Percentiles rank a stretch among this genome's conserved stretches.
Evolutionary conservation across 2,888 invertebrate genomes (phyloP).

Genomic region (Eremobia ochroleuca): DNA sequence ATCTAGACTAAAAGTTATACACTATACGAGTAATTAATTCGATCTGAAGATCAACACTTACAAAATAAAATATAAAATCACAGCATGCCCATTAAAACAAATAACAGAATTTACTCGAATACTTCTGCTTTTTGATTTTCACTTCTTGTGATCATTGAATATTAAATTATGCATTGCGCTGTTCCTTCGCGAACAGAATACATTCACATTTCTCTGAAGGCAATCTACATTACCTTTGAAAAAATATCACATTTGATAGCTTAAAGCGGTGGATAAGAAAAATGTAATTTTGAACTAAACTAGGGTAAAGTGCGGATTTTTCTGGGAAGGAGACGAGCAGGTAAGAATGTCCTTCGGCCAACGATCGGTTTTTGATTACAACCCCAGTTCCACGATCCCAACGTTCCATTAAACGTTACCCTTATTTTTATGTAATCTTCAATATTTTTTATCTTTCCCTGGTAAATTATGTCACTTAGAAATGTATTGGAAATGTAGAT

Average conservation of each 20-base stretch:
- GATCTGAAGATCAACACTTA: background rate
- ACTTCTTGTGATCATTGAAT: conserved; percentile 51
- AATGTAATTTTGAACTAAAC: conserved; percentile 28
- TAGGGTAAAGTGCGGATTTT: conserved; percentile 31
- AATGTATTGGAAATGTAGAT: conserved; percentile 42
- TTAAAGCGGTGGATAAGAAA: conserved; percentile 34
- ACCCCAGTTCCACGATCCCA: conserved; percentile 47
- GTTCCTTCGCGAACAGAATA: conserved; percentile 49
- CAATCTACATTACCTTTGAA: conserved; percentile 32
- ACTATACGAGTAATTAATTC: background rate
- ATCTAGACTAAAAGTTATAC: background rate
- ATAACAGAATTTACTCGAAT: conserved; percentile 32
- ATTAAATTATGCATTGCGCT: conserved; percentile 55
- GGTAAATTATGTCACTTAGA: conserved; percentile 37
- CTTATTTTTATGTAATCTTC: conserved; percentile 57
- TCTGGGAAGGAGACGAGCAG: conserved; percentile 50
- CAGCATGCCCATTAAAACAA: conserved; percentile 20
- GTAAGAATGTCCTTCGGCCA: conserved; percentile 66
- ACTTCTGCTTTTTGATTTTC: conserved; percentile 45
- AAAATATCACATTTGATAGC: conserved; percentile 41
- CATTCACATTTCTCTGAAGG: conserved; percentile 39
- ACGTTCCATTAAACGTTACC: conserved; percentile 70
- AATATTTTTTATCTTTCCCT: conserved; percentile 55
- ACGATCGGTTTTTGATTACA: conserved; percentile 79
- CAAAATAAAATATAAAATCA: conserved; percentile 15